Conservation (phyloP, 2,888 invertebrate genomes). For the Erebia ligea region DNA sequence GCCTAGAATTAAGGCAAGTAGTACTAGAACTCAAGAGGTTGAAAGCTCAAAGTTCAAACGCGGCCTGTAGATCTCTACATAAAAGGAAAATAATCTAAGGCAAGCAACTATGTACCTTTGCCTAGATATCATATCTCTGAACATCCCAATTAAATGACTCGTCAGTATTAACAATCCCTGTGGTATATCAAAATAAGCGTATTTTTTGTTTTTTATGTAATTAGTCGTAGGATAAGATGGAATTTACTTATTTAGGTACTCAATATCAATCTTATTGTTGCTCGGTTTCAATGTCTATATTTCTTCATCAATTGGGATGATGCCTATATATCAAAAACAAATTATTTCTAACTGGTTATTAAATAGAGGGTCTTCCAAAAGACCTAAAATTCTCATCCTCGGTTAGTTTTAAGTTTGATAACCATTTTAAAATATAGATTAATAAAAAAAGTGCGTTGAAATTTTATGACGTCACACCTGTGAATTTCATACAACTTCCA, state of each 20-base stretch:
- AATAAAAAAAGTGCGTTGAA: too few relatives aligned
- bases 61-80: background rate
- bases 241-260: conserved; percentile 49
- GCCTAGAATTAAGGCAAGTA: too few relatives aligned
- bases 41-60: background rate
- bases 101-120: conserved; percentile 36
- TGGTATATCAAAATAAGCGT: conserved; percentile 70
- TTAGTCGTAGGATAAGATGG: conserved; percentile 68
- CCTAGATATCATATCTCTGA: conserved; percentile 76
- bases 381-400: too few relatives aligned
- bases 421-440: too few relatives aligned
- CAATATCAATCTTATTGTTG: conserved; percentile 55
- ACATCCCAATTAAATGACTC: conserved; percentile 63
- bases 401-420: too few relatives aligned
- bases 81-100: background rate
- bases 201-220: conserved; percentile 53
- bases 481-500: too few relatives aligned
- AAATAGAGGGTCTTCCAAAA: too few relatives aligned
- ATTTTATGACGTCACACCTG: too few relatives aligned
- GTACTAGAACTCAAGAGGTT: background rate
- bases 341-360: too few relatives aligned
- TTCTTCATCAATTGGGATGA: conserved; percentile 31
- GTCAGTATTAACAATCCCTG: conserved; percentile 78
- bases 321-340: too few relatives aligned
- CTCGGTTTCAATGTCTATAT: conserved; percentile 50